phyloP scores from a whole-genome alignment of 2,113 vertebrate genomes.

The Ciconia stormi region DNA sequence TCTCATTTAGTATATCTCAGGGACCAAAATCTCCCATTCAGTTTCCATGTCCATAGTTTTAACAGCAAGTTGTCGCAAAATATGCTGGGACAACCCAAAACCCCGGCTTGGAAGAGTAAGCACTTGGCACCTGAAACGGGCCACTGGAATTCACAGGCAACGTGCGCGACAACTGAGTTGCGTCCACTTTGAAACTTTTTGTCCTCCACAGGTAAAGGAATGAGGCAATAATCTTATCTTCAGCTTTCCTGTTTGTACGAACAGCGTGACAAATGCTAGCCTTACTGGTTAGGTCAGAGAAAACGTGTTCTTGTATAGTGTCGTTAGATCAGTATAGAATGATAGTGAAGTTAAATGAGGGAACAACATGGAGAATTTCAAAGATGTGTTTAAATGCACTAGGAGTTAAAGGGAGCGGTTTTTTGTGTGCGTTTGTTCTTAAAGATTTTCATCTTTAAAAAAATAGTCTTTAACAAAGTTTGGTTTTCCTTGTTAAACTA shows the following conservation, averaged over 20 bases:
- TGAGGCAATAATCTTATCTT: neutral
- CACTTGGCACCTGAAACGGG: neutral
- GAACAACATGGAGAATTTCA: neutral
- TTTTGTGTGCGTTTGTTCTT: neutral
- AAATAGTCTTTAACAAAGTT: neutral
- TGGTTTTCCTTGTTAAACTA: neutral
- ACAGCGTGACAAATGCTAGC: neutral
- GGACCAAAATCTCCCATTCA: conserved; percentile 22
- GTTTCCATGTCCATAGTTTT: neutral
- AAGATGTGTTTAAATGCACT: conserved; percentile 15
- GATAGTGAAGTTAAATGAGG: neutral
- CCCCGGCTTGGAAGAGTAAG: neutral
- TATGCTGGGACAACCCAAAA: neutral
- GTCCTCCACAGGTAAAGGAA: neutral
- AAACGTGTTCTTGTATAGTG: neutral
- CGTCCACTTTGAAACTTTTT: neutral
- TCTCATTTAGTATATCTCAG: conserved; percentile 21
- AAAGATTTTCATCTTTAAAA: conserved; percentile 21
- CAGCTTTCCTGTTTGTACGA: neutral
- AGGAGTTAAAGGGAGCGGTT: conserved; percentile 45
- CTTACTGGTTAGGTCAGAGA: neutral
- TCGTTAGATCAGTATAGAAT: neutral
- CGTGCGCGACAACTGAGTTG: neutral
- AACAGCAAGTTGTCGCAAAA: neutral
- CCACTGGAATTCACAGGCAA: neutral